A percentile compares a stretch with the other conserved stretches of the same genome.
These are phyloP conservation scores for Polydrusus tereticollis DNA, from an alignment of 2,888 invertebrate genomes.

Conservation along the genomic window DNA sequence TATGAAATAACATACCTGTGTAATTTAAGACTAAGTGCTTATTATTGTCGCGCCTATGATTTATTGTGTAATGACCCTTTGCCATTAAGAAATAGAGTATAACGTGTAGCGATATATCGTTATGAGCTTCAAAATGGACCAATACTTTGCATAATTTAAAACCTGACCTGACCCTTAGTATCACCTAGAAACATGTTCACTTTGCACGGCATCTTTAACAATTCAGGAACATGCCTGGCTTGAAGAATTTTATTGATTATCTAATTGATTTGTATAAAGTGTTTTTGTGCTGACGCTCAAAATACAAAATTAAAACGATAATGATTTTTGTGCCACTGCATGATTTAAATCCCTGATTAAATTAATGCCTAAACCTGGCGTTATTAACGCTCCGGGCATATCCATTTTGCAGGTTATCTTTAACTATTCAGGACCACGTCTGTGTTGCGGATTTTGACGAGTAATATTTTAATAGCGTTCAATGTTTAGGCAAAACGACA, in stretches of 20 bases:
- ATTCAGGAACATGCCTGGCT: slow-evolving; percentile 42
- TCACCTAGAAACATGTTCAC: slow-evolving; percentile 33
- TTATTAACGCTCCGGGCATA: slow-evolving; percentile 36
- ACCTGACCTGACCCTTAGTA: slow-evolving; percentile 29
- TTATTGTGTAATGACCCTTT: too few species aligned
- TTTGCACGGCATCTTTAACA: slow-evolving; percentile 43
- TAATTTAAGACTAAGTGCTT: too few species aligned
- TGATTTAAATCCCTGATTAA: slow-evolving; percentile 36
- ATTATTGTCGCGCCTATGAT: too few species aligned
- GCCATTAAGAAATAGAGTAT: too few species aligned
- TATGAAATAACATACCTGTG: too few species aligned
- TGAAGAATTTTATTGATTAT: slow-evolving; percentile 43
- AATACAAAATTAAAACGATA: neutral
- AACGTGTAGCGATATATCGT: too few species aligned
- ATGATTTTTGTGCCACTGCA: neutral
- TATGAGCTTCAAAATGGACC: too few species aligned
- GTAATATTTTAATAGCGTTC: slow-evolving; percentile 47
- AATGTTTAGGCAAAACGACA: slow-evolving; percentile 37
- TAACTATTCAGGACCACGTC: slow-evolving; percentile 43
- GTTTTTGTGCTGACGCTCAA: too few species aligned
- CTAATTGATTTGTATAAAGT: too few species aligned
- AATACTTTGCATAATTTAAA: slow-evolving; percentile 15
- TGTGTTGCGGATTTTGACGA: slow-evolving; percentile 45
- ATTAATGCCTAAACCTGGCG: slow-evolving; percentile 32
- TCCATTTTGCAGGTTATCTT: slow-evolving; percentile 45